Percentiles rank a stretch among this genome's conserved stretches.
Conservation (phyloP, 1,140 invertebrate species). For the Aphelenchoides avenae region DNA sequence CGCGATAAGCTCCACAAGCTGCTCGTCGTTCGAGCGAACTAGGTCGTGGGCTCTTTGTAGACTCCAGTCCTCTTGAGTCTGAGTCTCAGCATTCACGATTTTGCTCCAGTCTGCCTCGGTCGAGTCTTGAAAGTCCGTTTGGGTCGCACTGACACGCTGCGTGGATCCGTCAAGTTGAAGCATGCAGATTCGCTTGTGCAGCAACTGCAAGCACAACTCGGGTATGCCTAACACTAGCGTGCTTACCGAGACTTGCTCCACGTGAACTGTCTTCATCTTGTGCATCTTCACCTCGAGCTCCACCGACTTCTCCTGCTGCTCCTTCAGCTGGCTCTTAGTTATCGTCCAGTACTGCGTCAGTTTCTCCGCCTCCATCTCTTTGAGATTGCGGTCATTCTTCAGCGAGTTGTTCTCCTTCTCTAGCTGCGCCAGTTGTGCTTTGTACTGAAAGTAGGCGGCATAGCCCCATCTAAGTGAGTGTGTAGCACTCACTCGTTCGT, state of each 20-base stretch:
- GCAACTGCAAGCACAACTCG: slow-evolving; percentile 15
- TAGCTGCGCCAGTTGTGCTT: slow-evolving; percentile 18
- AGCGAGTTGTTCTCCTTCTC: slow-evolving; percentile 26
- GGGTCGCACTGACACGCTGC: slow-evolving; percentile 12
- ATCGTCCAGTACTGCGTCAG: slow-evolving; percentile 32
- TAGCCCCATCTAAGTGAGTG: neutral
- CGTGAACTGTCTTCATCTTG: slow-evolving; percentile 25
- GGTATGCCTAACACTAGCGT: neutral
- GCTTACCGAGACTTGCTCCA: slow-evolving; percentile 35
- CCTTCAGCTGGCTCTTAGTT: slow-evolving; percentile 20
- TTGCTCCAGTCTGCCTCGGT: neutral
- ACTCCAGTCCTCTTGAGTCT: slow-evolving; percentile 14
- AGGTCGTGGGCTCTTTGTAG: slow-evolving; percentile 22
- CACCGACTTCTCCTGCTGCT: slow-evolving; percentile 11
- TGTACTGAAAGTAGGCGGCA: slow-evolving; percentile 16
- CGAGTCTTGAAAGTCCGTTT: slow-evolving; percentile 21
- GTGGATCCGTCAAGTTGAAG: slow-evolving; percentile 24
- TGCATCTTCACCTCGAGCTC: slow-evolving; percentile 31
- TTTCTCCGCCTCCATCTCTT: slow-evolving; percentile 38
- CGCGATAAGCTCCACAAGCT: slow-evolving; percentile 29
- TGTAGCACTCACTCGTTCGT: slow-evolving; percentile 24
- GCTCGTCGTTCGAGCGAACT: slow-evolving; percentile 27
- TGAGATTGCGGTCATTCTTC: slow-evolving; percentile 25
- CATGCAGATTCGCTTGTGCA: slow-evolving; percentile 35
- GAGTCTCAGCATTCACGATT: neutral